Evolutionary conservation across 2,797 vertebrate genomes (phyloP).

Genomic region (Myripristis murdjan): DNA sequence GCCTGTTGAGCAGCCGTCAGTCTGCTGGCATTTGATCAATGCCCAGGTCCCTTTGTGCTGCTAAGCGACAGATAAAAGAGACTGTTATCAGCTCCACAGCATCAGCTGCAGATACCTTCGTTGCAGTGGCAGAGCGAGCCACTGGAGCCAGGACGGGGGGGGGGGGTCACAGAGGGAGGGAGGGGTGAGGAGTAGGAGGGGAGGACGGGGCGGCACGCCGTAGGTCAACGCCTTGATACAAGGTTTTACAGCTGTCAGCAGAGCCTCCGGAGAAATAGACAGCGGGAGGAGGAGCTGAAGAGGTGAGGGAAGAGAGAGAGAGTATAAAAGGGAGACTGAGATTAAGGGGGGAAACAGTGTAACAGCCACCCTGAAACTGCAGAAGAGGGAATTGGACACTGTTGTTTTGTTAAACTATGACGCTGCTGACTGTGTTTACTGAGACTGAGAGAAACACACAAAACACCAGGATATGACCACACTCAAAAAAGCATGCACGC

Average conservation of each 20-base stretch:
- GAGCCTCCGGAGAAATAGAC: slow-evolving; percentile 62
- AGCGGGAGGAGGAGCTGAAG: too few species aligned
- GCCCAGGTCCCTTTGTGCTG: slow-evolving; percentile 85
- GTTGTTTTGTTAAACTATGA: slow-evolving; percentile 17
- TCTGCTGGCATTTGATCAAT: slow-evolving; percentile 88
- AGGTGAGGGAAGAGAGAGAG: slow-evolving; percentile 33
- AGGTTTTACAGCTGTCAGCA: slow-evolving; percentile 84
- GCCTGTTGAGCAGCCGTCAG: slow-evolving; percentile 86
- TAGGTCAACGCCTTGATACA: slow-evolving; percentile 82
- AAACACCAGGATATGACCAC: neutral
- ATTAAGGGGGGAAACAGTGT: slow-evolving; percentile 43
- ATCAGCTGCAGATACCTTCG: slow-evolving; percentile 79
- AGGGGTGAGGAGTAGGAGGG: slow-evolving; percentile 37
- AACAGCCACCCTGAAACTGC: slow-evolving; percentile 41
- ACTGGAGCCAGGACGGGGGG: slow-evolving; percentile 39
- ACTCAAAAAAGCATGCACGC: too few species aligned
- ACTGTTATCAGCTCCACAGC: slow-evolving; percentile 84
- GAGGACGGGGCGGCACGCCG: slow-evolving; percentile 49
- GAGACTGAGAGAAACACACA: neutral
- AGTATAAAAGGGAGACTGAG: slow-evolving; percentile 58
- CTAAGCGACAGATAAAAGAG: slow-evolving; percentile 87
- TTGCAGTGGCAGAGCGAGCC: slow-evolving; percentile 52
- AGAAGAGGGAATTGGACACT: slow-evolving; percentile 48
- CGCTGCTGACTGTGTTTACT: neutral
- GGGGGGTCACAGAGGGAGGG: slow-evolving; percentile 34